Percentiles rank a stretch among this genome's conserved stretches.
phyloP scores from a whole-genome alignment of 2,797 vertebrate genomes.

The Ctenopoma multispine region DNA sequence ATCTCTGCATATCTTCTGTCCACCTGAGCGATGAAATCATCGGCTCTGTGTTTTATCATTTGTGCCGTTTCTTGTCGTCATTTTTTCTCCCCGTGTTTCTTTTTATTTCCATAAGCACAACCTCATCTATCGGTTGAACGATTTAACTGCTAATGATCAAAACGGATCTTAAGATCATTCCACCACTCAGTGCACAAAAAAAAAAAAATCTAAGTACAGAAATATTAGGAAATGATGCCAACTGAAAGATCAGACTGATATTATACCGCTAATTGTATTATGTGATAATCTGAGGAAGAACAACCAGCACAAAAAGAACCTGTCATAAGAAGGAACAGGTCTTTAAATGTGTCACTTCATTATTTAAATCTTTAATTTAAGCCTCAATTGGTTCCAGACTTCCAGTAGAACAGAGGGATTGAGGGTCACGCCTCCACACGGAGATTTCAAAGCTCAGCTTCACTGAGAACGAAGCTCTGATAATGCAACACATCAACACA shows the following conservation, averaged over 20 bases:
- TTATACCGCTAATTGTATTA: conserved; percentile 6
- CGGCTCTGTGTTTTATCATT: no score
- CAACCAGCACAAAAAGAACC: conserved; percentile 2
- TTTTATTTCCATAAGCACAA: no score
- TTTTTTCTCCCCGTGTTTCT: no score
- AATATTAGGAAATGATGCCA: neutral
- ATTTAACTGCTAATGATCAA: no score
- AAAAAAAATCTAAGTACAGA: neutral
- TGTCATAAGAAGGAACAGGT: neutral
- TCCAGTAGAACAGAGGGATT: neutral
- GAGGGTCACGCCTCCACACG: neutral
- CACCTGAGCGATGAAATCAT: no score
- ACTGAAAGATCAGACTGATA: neutral
- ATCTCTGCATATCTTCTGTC: no score
- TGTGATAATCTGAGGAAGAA: conserved; percentile 11
- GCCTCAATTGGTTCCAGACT: conserved; percentile 20
- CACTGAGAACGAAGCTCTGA: neutral
- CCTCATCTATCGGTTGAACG: no score
- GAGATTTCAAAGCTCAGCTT: neutral
- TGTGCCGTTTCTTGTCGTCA: no score
- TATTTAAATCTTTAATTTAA: conserved; percentile 16
- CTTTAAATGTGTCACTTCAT: conserved; percentile 30
- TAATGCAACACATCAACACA: neutral
- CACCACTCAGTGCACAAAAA: neutral
- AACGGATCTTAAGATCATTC: neutral